These are phyloP conservation scores for Drosophila gunungcola DNA, from an alignment of 1,140 invertebrate species.

Conservation along the genomic window DNA sequence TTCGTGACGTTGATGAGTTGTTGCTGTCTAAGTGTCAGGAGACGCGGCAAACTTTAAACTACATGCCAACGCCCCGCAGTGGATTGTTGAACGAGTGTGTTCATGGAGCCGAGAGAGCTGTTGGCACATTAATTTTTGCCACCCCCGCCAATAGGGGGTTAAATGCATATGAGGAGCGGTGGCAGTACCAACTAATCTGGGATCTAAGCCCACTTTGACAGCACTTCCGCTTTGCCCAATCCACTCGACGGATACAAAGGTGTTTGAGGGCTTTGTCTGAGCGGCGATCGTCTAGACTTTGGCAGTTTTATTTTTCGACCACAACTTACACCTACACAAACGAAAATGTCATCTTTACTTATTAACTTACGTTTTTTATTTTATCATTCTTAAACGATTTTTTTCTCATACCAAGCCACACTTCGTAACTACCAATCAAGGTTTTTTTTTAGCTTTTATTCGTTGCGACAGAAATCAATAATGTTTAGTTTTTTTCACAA, in stretches of 20 bases:
- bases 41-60: slow-evolving; percentile 82
- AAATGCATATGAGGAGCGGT: slow-evolving; percentile 10
- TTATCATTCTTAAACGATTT: neutral
- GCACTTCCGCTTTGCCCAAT: slow-evolving; percentile 56
- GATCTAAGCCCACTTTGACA: slow-evolving; percentile 71
- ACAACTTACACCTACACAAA: no score
- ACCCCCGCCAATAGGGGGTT: slow-evolving; percentile 5
- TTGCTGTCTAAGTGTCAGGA: slow-evolving; percentile 81
- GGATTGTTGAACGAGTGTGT: slow-evolving; percentile 58
- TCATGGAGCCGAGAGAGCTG: slow-evolving; percentile 45
- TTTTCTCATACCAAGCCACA: no score
- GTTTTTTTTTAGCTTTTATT: no score
- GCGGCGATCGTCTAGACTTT: slow-evolving; percentile 61
- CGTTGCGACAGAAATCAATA: no score
- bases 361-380: neutral
- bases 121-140: slow-evolving; percentile 69
- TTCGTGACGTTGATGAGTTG: slow-evolving; percentile 80
- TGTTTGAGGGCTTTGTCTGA: slow-evolving; percentile 48
- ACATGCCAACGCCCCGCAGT: slow-evolving; percentile 70
- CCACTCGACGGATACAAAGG: slow-evolving; percentile 66
- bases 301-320: slow-evolving; percentile 3
- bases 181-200: slow-evolving; percentile 54
- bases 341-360: neutral
- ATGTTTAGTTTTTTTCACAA: no score
- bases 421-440: no score